Evolutionary conservation across 2,797 vertebrate genomes (phyloP).

Genomic region (Microctenopoma steveboyesi): DNA sequence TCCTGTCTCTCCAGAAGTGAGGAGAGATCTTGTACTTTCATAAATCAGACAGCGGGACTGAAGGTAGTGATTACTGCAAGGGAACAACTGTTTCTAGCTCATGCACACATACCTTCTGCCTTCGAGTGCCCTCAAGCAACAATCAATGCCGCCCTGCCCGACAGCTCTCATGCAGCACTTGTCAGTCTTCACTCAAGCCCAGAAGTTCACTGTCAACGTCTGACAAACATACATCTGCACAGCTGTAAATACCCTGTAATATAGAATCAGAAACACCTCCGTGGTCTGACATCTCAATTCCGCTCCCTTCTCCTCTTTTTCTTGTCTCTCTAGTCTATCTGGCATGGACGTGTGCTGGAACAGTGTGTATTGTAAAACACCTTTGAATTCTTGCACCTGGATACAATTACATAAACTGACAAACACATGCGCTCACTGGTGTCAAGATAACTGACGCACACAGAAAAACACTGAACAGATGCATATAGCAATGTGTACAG

Average conservation of each 20-base stretch:
- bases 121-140: slow-evolving; percentile 67
- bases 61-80: slow-evolving; percentile 81
- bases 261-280: slow-evolving; percentile 71
- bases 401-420: slow-evolving; percentile 8
- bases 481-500: background rate
- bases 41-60: slow-evolving; percentile 77
- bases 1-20: slow-evolving; percentile 50
- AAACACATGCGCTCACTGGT: background rate
- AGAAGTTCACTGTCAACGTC: slow-evolving; percentile 73
- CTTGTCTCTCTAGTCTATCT: slow-evolving; percentile 43
- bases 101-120: slow-evolving; percentile 70
- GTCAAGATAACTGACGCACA: slow-evolving; percentile 24
- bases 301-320: slow-evolving; percentile 24
- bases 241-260: slow-evolving; percentile 78
- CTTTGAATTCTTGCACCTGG: slow-evolving; percentile 39
- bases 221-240: slow-evolving; percentile 84
- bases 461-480: background rate
- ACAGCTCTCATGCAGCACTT: slow-evolving; percentile 50
- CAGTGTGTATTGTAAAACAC: slow-evolving; percentile 38
- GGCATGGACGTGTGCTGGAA: slow-evolving; percentile 42
- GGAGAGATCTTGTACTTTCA: slow-evolving; percentile 53
- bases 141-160: slow-evolving; percentile 70
- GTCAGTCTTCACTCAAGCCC: slow-evolving; percentile 41
- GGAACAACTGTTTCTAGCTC: slow-evolving; percentile 82
- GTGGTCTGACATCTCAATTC: slow-evolving; percentile 76